A percentile compares a stretch with the other conserved stretches of the same genome.
These are phyloP conservation scores for Petrolisthes cinctipes DNA, from an alignment of 2,888 invertebrate genomes.

Conservation along the genomic window DNA sequence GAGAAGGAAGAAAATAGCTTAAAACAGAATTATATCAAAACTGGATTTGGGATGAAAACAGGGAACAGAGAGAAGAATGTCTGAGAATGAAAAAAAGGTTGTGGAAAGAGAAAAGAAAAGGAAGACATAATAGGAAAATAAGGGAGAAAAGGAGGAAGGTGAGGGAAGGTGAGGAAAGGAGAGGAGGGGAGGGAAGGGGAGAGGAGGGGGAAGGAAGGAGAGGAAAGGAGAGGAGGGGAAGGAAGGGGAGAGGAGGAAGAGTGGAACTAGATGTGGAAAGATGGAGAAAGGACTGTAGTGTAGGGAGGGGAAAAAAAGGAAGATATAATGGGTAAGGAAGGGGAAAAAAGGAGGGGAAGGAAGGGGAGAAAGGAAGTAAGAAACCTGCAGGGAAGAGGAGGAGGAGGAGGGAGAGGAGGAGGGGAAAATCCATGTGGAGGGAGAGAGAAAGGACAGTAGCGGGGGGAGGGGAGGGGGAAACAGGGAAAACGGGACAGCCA, in stretches of 20 bases:
- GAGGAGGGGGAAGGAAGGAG: background rate
- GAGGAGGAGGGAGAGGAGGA: background rate
- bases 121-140: background rate
- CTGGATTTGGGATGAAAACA: background rate
- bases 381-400: background rate
- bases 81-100: background rate
- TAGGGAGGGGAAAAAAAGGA: background rate
- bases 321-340: background rate
- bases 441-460: constrained; percentile 9
- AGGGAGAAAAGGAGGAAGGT: background rate
- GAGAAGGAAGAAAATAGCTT: too few relatives aligned
- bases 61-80: background rate
- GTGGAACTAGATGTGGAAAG: background rate
- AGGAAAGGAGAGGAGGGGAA: background rate
- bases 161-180: background rate
- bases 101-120: background rate
- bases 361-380: background rate
- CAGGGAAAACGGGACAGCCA: background rate
- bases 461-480: background rate
- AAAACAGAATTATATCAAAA: too few relatives aligned
- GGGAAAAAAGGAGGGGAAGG: background rate
- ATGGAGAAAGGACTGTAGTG: background rate
- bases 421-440: background rate
- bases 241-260: background rate
- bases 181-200: background rate